Percentiles rank a stretch among this genome's conserved stretches.
Evolutionary conservation across 2,113 vertebrate species (phyloP).

Genomic region (Paralichthys olivaceus): DNA sequence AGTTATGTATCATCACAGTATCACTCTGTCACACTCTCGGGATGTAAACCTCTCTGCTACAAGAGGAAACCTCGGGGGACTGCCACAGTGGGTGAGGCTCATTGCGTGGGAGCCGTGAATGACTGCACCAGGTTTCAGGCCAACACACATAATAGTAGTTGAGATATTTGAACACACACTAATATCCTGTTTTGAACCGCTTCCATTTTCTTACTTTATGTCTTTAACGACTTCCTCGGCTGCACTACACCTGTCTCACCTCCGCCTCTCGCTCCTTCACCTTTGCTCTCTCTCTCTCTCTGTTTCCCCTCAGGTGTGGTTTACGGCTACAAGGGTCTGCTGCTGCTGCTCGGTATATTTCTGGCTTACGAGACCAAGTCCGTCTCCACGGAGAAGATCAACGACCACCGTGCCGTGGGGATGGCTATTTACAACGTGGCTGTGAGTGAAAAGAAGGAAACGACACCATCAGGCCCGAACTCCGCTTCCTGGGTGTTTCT

Average conservation of each 20-base stretch:
- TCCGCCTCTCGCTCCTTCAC: not conserved
- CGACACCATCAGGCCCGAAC: conserved; percentile 16
- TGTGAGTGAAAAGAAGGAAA: conserved; percentile 69
- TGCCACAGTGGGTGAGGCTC: not conserved
- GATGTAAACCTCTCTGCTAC: too few relatives aligned
- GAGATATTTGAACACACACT: not conserved
- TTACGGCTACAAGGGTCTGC: conserved; percentile 93
- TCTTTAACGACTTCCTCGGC: too few relatives aligned
- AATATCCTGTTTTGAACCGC: too few relatives aligned
- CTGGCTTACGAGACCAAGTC: conserved; percentile 96
- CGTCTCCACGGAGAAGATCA: conserved; percentile 94
- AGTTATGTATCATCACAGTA: too few relatives aligned
- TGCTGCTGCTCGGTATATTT: conserved; percentile 93
- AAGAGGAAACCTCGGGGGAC: too few relatives aligned
- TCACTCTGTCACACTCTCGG: too few relatives aligned
- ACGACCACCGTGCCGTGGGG: conserved; percentile 91
- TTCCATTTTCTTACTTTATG: too few relatives aligned
- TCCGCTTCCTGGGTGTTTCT: conserved; percentile 15
- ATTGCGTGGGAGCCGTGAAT: not conserved
- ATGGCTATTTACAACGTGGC: conserved; percentile 94
- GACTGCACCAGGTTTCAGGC: not conserved
- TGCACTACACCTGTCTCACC: not conserved
- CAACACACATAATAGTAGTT: not conserved
- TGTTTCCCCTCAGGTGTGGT: conserved; percentile 86
- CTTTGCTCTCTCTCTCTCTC: not conserved